These are phyloP conservation scores for Sinocyclocheilus anshuiensis DNA, from an alignment of 2,113 vertebrate genomes.

Conservation along the genomic window DNA sequence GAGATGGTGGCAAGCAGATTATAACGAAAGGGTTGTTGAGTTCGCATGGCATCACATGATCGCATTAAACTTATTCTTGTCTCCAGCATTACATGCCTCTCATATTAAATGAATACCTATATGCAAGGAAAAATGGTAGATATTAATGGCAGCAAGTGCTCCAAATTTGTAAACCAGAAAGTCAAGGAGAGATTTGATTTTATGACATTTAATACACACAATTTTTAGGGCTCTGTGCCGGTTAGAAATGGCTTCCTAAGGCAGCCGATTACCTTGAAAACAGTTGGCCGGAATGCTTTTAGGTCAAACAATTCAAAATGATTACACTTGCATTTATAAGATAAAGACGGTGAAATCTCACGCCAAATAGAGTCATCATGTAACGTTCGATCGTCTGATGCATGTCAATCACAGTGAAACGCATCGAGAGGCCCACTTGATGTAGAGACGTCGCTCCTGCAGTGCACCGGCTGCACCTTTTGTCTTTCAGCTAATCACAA, in stretches of 20 bases:
- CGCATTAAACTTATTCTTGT: slow-evolving; percentile 17
- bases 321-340: background rate
- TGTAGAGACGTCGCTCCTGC: slow-evolving; percentile 50
- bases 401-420: slow-evolving; percentile 46
- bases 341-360: background rate
- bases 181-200: background rate
- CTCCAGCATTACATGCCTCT: background rate
- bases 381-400: slow-evolving; percentile 33
- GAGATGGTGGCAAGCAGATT: slow-evolving; percentile 42
- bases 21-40: slow-evolving; percentile 24
- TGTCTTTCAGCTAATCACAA: slow-evolving; percentile 59
- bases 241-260: background rate
- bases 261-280: slow-evolving; percentile 11
- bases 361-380: background rate
- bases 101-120: background rate
- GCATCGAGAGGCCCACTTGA: slow-evolving; percentile 23
- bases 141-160: slow-evolving; percentile 4
- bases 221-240: background rate
- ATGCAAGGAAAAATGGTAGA: background rate
- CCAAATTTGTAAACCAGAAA: background rate
- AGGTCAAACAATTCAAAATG: slow-evolving; percentile 9
- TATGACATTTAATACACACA: background rate
- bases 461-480: slow-evolving; percentile 50
- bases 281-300: background rate
- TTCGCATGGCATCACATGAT: slow-evolving; percentile 30